Evolutionary conservation across 2,797 vertebrate genomes (phyloP).

Genomic region (Tokudaia muenninki): DNA sequence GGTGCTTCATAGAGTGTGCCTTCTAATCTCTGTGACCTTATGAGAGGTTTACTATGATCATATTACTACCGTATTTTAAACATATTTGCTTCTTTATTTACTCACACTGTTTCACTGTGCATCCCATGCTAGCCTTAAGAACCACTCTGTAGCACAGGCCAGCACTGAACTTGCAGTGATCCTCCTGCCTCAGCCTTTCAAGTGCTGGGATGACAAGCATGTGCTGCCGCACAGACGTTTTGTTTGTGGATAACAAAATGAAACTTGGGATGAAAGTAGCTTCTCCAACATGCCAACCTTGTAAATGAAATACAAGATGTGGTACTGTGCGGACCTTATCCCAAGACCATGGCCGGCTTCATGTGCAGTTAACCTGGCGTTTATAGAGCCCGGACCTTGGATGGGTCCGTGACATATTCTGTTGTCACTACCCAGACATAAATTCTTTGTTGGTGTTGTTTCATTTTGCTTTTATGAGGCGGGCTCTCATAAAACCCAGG

Average conservation of each 20-base stretch:
- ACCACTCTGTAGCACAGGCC: not conserved
- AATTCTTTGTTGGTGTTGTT: not conserved
- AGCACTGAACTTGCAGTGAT: not conserved
- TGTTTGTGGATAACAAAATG: conserved; percentile 20
- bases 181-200: not conserved
- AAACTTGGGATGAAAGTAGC: conserved; percentile 31
- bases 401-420: not conserved
- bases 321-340: not conserved
- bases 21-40: not conserved
- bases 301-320: conserved; percentile 43
- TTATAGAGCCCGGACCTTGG: not conserved
- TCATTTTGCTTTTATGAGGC: not conserved
- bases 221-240: not conserved
- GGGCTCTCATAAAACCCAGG: not conserved
- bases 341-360: not conserved
- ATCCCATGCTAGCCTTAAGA: not conserved
- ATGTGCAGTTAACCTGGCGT: not conserved
- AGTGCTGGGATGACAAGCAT: not conserved
- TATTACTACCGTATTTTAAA: not conserved
- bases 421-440: not conserved
- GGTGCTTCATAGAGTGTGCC: not conserved
- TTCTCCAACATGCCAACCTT: not conserved
- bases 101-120: not conserved
- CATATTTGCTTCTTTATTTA: not conserved
- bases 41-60: not conserved